Evolutionary conservation across 1,140 invertebrate genomes (phyloP).

Genomic region (Scaptomyza montana): DNA sequence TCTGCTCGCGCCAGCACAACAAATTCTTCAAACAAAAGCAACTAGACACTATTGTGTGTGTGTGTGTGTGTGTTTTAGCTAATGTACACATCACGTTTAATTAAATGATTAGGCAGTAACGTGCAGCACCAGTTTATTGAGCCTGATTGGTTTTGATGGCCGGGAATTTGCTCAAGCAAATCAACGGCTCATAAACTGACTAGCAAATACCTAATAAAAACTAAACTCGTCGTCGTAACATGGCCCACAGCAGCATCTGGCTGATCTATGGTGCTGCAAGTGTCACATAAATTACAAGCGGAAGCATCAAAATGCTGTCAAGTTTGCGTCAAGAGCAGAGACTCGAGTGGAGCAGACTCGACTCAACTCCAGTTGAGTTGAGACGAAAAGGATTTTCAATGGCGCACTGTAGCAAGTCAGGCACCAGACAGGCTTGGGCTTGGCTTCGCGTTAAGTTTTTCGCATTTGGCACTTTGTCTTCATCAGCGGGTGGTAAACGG

Average conservation of each 20-base stretch:
- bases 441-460: slow-evolving; percentile 72
- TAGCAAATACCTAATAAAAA: slow-evolving; percentile 65
- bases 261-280: slow-evolving; percentile 76
- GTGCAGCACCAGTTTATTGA: slow-evolving; percentile 38
- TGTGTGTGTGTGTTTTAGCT: slow-evolving; percentile 20
- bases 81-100: slow-evolving; percentile 50
- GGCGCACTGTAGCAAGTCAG: slow-evolving; percentile 47
- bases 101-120: slow-evolving; percentile 52
- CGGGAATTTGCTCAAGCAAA: slow-evolving; percentile 60
- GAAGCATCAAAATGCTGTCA: slow-evolving; percentile 79
- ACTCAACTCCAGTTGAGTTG: slow-evolving; percentile 28
- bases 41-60: not conserved
- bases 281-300: slow-evolving; percentile 81
- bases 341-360: slow-evolving; percentile 28
- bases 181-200: slow-evolving; percentile 52
- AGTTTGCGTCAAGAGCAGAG: slow-evolving; percentile 30
- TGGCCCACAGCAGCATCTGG: slow-evolving; percentile 28
- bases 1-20: slow-evolving; percentile 34
- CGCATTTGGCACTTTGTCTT: slow-evolving; percentile 77
- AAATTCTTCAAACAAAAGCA: slow-evolving; percentile 22
- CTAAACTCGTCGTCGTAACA: slow-evolving; percentile 34
- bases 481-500: slow-evolving; percentile 45
- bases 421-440: slow-evolving; percentile 36
- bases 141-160: slow-evolving; percentile 54
- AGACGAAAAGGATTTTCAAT: slow-evolving; percentile 69